phyloP scores from a whole-genome alignment of 1,140 invertebrate species.

The Drosophila quadrilineata region DNA sequence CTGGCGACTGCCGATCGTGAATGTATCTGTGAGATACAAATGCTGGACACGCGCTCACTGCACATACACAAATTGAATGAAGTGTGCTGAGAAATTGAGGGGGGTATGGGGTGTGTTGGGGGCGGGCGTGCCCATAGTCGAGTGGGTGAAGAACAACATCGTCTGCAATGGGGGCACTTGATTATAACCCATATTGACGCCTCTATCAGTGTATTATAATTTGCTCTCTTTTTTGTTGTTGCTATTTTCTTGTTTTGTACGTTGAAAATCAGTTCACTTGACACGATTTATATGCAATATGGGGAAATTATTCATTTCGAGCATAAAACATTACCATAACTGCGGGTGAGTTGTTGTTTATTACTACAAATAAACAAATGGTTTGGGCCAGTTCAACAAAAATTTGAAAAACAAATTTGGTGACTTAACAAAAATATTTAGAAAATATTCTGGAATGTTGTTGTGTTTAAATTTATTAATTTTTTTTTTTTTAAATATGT shows the following conservation, averaged over 20 bases:
- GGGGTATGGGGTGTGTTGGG: not conserved
- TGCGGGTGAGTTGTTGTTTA: not conserved
- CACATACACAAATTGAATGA: constrained; percentile 44
- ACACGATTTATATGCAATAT: constrained; percentile 59
- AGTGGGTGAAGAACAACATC: too few relatives aligned
- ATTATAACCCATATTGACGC: constrained; percentile 29
- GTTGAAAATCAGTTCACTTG: constrained; percentile 26
- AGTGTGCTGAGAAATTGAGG: not conserved
- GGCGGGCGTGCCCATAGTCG: too few relatives aligned
- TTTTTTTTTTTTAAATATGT: too few relatives aligned
- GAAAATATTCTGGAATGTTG: too few relatives aligned
- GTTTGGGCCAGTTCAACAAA: too few relatives aligned
- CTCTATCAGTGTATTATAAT: constrained; percentile 4
- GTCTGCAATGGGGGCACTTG: constrained; percentile 1
- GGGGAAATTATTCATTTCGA: constrained; percentile 39
- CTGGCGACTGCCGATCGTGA: too few relatives aligned
- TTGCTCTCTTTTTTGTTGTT: not conserved
- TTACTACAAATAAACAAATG: too few relatives aligned
- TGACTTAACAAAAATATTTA: too few relatives aligned
- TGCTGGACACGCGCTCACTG: constrained; percentile 49
- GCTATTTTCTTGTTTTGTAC: too few relatives aligned
- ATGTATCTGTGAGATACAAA: constrained; percentile 48
- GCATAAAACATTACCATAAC: constrained; percentile 2
- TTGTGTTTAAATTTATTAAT: too few relatives aligned
- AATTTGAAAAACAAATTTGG: too few relatives aligned